Percentiles rank a stretch among this genome's conserved stretches.
Conservation (phyloP, 2,113 vertebrate species). For the Drymodes brunneopygia region DNA sequence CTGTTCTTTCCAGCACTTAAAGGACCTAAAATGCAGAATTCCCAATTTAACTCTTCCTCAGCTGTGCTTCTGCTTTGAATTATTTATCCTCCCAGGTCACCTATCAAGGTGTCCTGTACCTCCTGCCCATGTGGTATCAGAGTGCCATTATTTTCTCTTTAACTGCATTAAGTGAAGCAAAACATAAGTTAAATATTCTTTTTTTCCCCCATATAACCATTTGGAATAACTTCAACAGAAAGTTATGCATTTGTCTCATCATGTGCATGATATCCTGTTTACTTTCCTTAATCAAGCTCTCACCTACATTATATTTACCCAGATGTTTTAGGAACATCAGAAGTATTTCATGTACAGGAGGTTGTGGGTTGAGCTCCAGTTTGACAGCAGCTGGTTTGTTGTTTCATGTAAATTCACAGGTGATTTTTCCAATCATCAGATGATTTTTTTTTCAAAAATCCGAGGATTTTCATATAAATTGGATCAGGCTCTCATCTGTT, state of each 20-base stretch:
- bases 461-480: not conserved
- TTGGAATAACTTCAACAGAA: not conserved
- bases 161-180: not conserved
- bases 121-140: not conserved
- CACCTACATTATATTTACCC: not conserved
- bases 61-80: not conserved
- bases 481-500: rapidly evolving
- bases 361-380: not conserved
- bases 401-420: not conserved
- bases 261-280: not conserved
- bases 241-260: not conserved
- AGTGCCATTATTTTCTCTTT: not conserved
- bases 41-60: not conserved
- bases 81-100: not conserved
- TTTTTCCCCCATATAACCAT: not conserved
- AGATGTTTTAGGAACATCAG: not conserved
- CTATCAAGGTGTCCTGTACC: not conserved
- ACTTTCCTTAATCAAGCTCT: not conserved
- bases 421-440: not conserved
- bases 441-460: too few relatives aligned
- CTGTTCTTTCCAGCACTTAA: not conserved
- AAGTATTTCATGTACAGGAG: not conserved
- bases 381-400: not conserved
- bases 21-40: not conserved
- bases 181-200: not conserved